Conservation (phyloP, 64 coral and sea anemone genomes). For the Montipora foliosa region DNA sequence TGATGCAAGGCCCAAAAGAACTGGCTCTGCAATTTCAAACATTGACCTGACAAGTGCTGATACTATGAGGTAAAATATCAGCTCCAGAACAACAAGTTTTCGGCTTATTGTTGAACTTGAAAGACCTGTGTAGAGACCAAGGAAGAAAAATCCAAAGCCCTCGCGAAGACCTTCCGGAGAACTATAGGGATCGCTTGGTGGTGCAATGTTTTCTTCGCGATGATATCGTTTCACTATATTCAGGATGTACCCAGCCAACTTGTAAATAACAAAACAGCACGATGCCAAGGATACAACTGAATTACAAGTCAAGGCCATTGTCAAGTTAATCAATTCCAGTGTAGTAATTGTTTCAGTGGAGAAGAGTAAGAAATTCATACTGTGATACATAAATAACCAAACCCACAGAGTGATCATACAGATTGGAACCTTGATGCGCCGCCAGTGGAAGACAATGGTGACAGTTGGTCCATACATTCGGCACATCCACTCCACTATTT, state of each 20-base stretch:
- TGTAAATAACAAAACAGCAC: slow-evolving; percentile 94
- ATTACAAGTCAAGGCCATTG: slow-evolving; percentile 84
- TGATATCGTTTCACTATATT: slow-evolving; percentile 56
- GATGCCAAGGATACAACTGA: slow-evolving; percentile 83
- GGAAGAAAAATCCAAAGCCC: slow-evolving; percentile 94
- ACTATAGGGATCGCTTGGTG: slow-evolving; percentile 63
- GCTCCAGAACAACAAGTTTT: slow-evolving; percentile 87
- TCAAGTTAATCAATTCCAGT: slow-evolving; percentile 76
- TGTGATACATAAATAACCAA: slow-evolving; percentile 68
- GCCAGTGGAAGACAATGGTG: slow-evolving; percentile 89
- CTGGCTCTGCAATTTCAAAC: slow-evolving; percentile 96
- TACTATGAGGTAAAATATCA: slow-evolving; percentile 95
- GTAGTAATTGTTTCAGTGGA: slow-evolving; percentile 56
- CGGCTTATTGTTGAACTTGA: slow-evolving; percentile 85
- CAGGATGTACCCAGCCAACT: slow-evolving; percentile 67
- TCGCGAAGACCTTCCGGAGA: slow-evolving; percentile 92
- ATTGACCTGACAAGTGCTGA: slow-evolving; percentile 90
- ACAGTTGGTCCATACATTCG: slow-evolving; percentile 95
- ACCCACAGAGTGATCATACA: slow-evolving; percentile 77
- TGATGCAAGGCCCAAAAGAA: slow-evolving; percentile 82
- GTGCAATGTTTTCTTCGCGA: slow-evolving; percentile 70
- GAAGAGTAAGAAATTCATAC: slow-evolving; percentile 70
- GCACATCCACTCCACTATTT: slow-evolving; percentile 87
- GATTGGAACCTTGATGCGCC: slow-evolving; percentile 73
- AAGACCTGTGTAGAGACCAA: slow-evolving; percentile 93